Conservation (phyloP, 2,888 invertebrate genomes). For the Pardosa pseudoannulata region DNA sequence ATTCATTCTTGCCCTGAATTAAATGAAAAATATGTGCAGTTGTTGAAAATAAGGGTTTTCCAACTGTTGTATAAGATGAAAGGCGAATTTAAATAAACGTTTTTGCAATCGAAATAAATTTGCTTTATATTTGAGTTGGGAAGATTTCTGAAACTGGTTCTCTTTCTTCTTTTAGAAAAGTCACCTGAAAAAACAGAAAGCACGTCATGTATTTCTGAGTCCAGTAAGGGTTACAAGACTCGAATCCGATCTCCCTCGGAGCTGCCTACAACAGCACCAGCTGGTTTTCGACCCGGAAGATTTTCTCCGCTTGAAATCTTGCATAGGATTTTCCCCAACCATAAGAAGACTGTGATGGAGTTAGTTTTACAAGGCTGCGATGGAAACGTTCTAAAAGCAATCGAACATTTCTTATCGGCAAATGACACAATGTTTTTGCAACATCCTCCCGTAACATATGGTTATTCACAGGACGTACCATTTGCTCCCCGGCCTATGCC, state of each 20-base stretch:
- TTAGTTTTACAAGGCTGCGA: slow-evolving; percentile 94
- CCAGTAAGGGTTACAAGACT: slow-evolving; percentile 8
- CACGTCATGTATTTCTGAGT: not conserved
- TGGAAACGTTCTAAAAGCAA: slow-evolving; percentile 91
- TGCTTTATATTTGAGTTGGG: too few species aligned
- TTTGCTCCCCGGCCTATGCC: slow-evolving; percentile 44
- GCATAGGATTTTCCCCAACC: slow-evolving; percentile 87
- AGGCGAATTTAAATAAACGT: too few species aligned
- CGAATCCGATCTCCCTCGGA: not conserved
- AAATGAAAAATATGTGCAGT: too few species aligned
- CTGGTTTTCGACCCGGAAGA: slow-evolving; percentile 73
- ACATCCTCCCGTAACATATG: slow-evolving; percentile 42
- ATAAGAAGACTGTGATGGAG: slow-evolving; percentile 83
- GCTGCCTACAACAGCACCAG: slow-evolving; percentile 57
- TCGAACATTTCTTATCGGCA: slow-evolving; percentile 85
- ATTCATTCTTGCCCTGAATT: too few species aligned
- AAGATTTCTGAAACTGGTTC: too few species aligned
- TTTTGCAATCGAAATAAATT: too few species aligned
- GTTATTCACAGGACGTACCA: slow-evolving; percentile 46
- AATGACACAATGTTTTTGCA: slow-evolving; percentile 72
- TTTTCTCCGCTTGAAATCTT: slow-evolving; percentile 84
- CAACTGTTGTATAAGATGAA: too few species aligned
- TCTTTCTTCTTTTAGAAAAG: slow-evolving; percentile 40
- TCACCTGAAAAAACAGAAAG: slow-evolving; percentile 22
- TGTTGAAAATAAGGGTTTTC: too few species aligned